Evolutionary conservation across 2,888 invertebrate species (phyloP).

Genomic region (Pseudococcus jackbeardsleyi): DNA sequence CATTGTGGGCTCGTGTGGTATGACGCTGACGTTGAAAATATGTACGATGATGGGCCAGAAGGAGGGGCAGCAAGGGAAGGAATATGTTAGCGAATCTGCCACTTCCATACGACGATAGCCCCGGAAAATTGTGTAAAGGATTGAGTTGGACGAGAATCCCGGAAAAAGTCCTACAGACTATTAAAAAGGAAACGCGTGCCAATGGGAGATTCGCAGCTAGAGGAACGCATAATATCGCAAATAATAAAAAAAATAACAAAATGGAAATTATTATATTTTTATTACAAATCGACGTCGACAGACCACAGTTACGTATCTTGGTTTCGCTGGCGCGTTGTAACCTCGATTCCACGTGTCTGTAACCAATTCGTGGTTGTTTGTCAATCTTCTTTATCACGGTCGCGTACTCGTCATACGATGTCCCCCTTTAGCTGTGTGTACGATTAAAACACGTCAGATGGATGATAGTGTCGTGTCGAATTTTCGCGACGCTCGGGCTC

Average conservation of each 20-base stretch:
- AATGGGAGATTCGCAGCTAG: not conserved
- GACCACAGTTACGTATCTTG: not conserved
- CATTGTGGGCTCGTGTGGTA: too few relatives aligned
- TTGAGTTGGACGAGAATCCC: not conserved
- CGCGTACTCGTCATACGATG: slow-evolving; percentile 35
- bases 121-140: not conserved
- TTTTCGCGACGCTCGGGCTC: not conserved
- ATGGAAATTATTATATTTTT: slow-evolving; percentile 7
- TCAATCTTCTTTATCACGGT: slow-evolving; percentile 55
- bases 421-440: not conserved
- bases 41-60: not conserved
- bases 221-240: not conserved
- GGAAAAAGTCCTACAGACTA: not conserved
- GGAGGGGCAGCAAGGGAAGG: not conserved
- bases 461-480: not conserved
- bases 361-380: slow-evolving; percentile 49
- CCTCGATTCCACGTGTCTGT: slow-evolving; percentile 54
- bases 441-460: slow-evolving; percentile 4
- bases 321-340: slow-evolving; percentile 6
- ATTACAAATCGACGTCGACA: not conserved
- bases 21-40: not conserved
- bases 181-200: slow-evolving; percentile 6
- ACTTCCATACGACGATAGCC: too few relatives aligned
- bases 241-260: slow-evolving; percentile 47
- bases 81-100: not conserved